Conservation (phyloP, 2,888 invertebrate genomes). For the Plebejus argus region DNA sequence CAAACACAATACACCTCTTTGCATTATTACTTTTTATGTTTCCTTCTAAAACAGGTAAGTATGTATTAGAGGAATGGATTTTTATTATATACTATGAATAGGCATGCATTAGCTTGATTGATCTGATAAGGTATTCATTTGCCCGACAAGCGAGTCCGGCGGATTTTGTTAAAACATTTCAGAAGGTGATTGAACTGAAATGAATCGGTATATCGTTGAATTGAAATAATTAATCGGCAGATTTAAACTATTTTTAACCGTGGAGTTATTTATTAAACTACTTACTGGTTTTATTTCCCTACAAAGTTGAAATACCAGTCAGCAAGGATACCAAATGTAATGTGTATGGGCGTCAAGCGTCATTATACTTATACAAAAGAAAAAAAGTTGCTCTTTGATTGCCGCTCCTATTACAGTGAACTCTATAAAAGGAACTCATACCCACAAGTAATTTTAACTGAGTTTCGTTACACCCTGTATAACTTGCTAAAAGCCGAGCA, state of each 20-base stretch:
- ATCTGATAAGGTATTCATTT: conserved; percentile 49
- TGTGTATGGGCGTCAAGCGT: too few relatives aligned
- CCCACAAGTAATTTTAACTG: too few relatives aligned
- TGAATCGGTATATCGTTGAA: not conserved
- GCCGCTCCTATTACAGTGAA: too few relatives aligned
- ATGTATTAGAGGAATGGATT: conserved; percentile 17
- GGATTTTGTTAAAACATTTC: conserved; percentile 32
- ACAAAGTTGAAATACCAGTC: too few relatives aligned
- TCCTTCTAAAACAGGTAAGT: conserved; percentile 4
- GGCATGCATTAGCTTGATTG: conserved; percentile 41
- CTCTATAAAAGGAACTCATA: too few relatives aligned
- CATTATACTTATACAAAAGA: too few relatives aligned
- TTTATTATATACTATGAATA: conserved; percentile 29
- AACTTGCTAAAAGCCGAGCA: too few relatives aligned
- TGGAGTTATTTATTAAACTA: conserved; percentile 5
- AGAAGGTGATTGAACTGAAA: conserved; percentile 27
- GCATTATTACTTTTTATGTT: not conserved
- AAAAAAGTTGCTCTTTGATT: too few relatives aligned
- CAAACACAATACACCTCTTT: conserved; percentile 2
- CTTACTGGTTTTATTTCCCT: not conserved
- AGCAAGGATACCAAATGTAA: too few relatives aligned
- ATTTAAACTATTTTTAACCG: conserved; percentile 4
- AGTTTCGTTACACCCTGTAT: too few relatives aligned
- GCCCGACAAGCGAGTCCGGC: conserved; percentile 32
- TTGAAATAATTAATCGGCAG: not conserved